A percentile compares a stretch with the other conserved stretches of the same genome.
Conservation (phyloP, 37 sponge, comb jelly and placozoan species). For the Ianthella basta region DNA sequence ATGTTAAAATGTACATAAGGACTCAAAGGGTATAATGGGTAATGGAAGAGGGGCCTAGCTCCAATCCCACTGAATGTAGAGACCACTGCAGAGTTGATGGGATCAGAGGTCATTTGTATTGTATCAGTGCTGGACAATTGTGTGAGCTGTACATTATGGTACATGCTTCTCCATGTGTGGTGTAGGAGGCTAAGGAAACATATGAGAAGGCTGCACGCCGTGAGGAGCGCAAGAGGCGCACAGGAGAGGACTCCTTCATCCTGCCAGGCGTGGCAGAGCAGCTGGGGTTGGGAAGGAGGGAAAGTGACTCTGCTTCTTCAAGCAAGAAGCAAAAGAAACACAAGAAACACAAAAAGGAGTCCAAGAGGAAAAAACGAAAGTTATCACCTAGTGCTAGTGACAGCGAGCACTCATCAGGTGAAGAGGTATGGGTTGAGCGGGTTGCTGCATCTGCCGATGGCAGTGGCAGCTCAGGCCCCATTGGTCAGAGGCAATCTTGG, state of each 20-base stretch:
- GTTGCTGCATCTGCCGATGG: not conserved
- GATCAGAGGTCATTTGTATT: too few species aligned
- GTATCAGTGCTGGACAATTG: too few species aligned
- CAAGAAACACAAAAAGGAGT: conserved; percentile 45
- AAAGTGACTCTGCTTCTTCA: not conserved
- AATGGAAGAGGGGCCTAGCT: too few species aligned
- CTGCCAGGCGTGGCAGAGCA: conserved; percentile 32
- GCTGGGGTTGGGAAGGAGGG: not conserved
- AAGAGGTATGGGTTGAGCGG: conserved; percentile 48
- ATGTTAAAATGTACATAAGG: too few species aligned
- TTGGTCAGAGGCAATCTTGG: too few species aligned
- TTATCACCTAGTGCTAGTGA: not conserved
- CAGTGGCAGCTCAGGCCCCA: too few species aligned
- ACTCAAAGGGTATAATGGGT: too few species aligned
- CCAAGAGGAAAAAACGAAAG: conserved; percentile 30
- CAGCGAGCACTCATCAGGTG: not conserved
- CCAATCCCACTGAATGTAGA: too few species aligned
- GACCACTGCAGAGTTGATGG: too few species aligned
- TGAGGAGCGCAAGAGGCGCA: conserved; percentile 33
- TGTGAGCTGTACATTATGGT: too few species aligned
- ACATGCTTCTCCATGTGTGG: not conserved
- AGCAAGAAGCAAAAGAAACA: conserved; percentile 34
- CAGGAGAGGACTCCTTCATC: conserved; percentile 62
- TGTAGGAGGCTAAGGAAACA: conserved; percentile 43
- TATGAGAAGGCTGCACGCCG: conserved; percentile 35